A percentile compares a stretch with the other conserved stretches of the same genome.
phyloP scores from a whole-genome alignment of 2,888 invertebrate species.

The Melipona beecheii region DNA sequence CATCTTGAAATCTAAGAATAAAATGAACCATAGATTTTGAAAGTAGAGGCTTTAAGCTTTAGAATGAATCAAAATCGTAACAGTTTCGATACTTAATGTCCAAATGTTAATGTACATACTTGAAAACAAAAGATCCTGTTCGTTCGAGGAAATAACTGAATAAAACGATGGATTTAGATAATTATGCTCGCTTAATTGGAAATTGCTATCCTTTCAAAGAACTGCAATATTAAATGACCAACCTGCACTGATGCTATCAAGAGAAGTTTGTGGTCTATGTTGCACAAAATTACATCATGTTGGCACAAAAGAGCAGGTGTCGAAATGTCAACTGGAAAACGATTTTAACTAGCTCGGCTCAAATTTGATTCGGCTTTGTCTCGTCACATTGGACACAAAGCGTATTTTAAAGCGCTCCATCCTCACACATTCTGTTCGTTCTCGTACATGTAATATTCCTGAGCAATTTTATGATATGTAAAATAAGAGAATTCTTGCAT shows the following conservation, averaged over 20 bases:
- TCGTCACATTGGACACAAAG: neutral
- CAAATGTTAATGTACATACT: neutral
- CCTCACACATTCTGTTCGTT: neutral
- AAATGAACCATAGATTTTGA: too few species aligned
- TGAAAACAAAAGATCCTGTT: neutral
- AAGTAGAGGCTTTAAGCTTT: too few species aligned
- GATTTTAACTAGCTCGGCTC: neutral
- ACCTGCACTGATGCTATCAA: neutral
- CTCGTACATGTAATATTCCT: neutral
- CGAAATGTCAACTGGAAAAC: slow-evolving; percentile 7
- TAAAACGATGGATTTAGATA: neutral
- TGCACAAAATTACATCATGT: slow-evolving; percentile 6
- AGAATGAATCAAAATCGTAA: too few species aligned
- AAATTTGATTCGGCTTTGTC: slow-evolving; percentile 20
- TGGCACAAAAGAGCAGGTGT: neutral
- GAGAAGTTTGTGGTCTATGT: neutral
- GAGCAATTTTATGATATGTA: too few species aligned
- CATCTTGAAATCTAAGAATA: too few species aligned
- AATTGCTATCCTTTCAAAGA: neutral
- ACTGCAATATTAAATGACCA: neutral
- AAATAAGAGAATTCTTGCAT: too few species aligned
- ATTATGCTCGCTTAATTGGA: neutral
- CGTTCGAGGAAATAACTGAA: neutral
- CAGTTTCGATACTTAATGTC: too few species aligned
- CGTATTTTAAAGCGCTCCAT: neutral